Evolutionary conservation across 2,888 invertebrate genomes (phyloP).

Genomic region (Drosophila paramelanica): DNA sequence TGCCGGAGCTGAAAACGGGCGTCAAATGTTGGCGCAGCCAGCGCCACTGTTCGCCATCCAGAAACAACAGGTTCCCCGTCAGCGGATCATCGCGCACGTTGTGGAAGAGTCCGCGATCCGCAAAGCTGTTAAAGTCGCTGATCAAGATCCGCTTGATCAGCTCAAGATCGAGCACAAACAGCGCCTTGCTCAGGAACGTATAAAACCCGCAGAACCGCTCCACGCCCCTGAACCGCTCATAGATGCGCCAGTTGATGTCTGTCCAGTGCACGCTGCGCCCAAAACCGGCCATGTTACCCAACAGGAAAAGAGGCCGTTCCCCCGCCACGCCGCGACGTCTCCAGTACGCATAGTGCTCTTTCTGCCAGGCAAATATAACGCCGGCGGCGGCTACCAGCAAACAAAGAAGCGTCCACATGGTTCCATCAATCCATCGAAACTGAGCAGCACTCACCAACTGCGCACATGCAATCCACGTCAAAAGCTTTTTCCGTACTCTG

Average conservation of each 20-base stretch:
- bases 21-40: constrained; percentile 84
- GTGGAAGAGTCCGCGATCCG: constrained; percentile 78
- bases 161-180: constrained; percentile 76
- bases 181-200: constrained; percentile 61
- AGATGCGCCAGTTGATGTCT: constrained; percentile 69
- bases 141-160: constrained; percentile 79
- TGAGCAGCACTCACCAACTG: constrained; percentile 4
- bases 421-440: constrained; percentile 29
- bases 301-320: constrained; percentile 49
- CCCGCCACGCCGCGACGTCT: constrained; percentile 55
- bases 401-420: constrained; percentile 44
- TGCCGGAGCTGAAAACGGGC: constrained; percentile 86
- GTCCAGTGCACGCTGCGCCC: constrained; percentile 54
- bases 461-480: not conserved
- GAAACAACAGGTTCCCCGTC: constrained; percentile 75
- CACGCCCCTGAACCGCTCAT: constrained; percentile 47
- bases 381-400: constrained; percentile 21
- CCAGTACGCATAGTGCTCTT: constrained; percentile 67
- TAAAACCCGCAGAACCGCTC: constrained; percentile 73
- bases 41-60: constrained; percentile 85
- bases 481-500: constrained; percentile 30
- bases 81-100: constrained; percentile 83
- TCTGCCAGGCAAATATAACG: constrained; percentile 39
- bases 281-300: constrained; percentile 73
- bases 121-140: constrained; percentile 83